Evolutionary conservation across 2,888 invertebrate species (phyloP), one percentile per base, ranked within the genome.

Genomic region (Anthoptus insignis): DNA sequence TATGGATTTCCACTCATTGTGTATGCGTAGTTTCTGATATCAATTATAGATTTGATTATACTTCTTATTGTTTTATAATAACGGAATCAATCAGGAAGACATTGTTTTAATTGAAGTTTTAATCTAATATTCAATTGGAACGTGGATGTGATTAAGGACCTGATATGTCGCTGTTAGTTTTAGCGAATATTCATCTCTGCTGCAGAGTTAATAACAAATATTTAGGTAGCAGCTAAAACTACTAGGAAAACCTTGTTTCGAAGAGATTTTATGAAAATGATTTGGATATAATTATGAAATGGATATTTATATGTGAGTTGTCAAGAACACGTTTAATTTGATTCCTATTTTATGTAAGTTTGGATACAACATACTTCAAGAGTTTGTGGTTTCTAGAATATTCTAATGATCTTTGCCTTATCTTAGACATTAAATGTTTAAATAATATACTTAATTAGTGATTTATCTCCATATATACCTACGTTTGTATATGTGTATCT

Each of bases 1-100:
- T 81, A 77, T 80, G 76, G 74, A 77, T 81, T 80, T 77, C 79
- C 50, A 63, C 29, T 57, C 56, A 63, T 56, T 56, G 47, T 49
- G 63, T 37, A 49, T 19, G 50, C 52, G n/a, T 22, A 24, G 49
- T 37, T 34, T 34, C 19, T 63, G n/a, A 49, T 49, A 56, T 56
- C 49, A 27, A 39, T 63, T 56, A 63, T 21, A 54, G 24, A 56
- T 63, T 47, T 63, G 47, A 21, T 49, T 63, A 49, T 49, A 47
- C 14, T 16, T n/a, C 45, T 54, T 54, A 61, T 61, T 61, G 61
- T 61, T 24, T 54, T 47, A 22, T 29, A 59, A 53, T 52, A 42
- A 59, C 59, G 37, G 32, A 29, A 42, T 29, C 42, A 53, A 53
- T 32, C 21, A 60, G 42, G 42, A 60, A 60, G 52, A 22, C 42